Percentiles rank a stretch among this genome's conserved stretches.
Evolutionary conservation across 1,140 invertebrate species (phyloP).

Genomic region (Plutomurus gul): DNA sequence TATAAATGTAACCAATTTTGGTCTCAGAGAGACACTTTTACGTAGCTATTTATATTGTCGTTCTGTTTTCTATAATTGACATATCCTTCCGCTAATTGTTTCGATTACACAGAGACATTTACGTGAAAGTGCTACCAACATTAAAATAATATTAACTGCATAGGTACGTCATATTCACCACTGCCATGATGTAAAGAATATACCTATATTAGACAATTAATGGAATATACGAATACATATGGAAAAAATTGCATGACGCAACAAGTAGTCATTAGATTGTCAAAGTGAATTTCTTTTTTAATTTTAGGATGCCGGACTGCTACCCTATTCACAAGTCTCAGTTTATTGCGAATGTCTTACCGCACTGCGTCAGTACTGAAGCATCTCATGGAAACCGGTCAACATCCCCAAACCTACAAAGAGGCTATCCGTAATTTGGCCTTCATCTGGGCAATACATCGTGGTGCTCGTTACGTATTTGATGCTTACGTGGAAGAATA

Average conservation of each 20-base stretch:
- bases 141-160: no score
- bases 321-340: constrained; percentile 46
- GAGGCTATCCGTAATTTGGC: constrained; percentile 50
- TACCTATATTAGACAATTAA: no score
- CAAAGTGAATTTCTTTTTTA: not conserved
- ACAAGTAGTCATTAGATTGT: not conserved
- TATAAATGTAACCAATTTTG: no score
- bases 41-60: not conserved
- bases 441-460: constrained; percentile 52
- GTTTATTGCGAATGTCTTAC: constrained; percentile 50
- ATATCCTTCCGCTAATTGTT: not conserved
- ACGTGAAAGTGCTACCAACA: no score
- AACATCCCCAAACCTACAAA: constrained; percentile 44
- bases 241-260: not conserved
- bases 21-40: no score
- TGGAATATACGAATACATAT: no score
- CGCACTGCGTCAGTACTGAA: constrained; percentile 44
- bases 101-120: no score
- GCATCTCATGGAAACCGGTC: constrained; percentile 39
- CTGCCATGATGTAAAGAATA: not conserved
- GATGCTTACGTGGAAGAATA: constrained; percentile 54
- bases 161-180: no score
- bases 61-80: not conserved
- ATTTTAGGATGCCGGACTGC: constrained; percentile 49
- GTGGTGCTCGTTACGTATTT: constrained; percentile 51